These are phyloP conservation scores for Lysandra coridon DNA, from an alignment of 2,888 invertebrate species.

Conservation along the genomic window DNA sequence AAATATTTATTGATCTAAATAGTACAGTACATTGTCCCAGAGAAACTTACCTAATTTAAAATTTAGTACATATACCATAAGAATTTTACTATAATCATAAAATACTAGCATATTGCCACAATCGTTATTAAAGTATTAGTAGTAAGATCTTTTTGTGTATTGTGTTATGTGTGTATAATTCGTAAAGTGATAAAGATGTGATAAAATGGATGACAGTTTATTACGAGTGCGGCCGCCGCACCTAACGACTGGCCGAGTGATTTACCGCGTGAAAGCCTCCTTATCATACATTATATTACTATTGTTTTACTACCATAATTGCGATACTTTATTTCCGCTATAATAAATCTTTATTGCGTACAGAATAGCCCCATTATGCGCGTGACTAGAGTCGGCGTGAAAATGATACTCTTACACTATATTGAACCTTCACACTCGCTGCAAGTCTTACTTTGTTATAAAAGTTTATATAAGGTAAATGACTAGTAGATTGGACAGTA, in stretches of 20 bases:
- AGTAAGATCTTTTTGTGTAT: background rate
- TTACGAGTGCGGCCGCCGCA: conserved; percentile 12
- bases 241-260: conserved; percentile 17
- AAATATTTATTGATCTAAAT: too few relatives aligned
- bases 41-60: too few relatives aligned
- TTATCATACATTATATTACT: conserved; percentile 15
- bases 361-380: background rate
- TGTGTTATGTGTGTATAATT: background rate
- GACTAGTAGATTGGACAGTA: too few relatives aligned
- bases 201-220: conserved; percentile 18
- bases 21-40: too few relatives aligned
- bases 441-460: background rate
- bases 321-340: conserved; percentile 8
- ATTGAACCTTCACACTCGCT: background rate
- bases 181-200: conserved; percentile 4
- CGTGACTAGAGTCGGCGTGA: background rate
- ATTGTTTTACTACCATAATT: conserved; percentile 19
- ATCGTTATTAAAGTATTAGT: too few relatives aligned
- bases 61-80: too few relatives aligned
- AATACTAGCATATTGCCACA: too few relatives aligned
- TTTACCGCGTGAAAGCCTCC: conserved; percentile 28
- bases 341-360: conserved; percentile 4
- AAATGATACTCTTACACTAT: background rate
- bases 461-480: background rate
- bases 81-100: too few relatives aligned